A percentile compares a stretch with the other conserved stretches of the same genome.
These are phyloP conservation scores for Penaeus monodon DNA, from an alignment of 2,888 invertebrate genomes.

Conservation along the genomic window DNA sequence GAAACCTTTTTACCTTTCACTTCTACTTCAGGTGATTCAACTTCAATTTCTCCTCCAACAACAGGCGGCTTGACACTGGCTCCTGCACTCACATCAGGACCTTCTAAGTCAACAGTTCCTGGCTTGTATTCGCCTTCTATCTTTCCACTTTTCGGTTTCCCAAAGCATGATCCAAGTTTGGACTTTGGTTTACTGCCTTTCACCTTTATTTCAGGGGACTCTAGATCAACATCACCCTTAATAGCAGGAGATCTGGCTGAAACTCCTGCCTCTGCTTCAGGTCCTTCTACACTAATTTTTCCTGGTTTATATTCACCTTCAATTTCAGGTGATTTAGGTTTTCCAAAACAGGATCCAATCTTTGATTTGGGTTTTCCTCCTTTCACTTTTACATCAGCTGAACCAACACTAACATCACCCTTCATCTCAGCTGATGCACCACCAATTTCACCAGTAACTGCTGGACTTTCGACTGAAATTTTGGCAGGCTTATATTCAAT, in stretches of 20 bases:
- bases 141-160: conserved; percentile 30
- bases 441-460: not conserved
- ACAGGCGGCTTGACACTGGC: not conserved
- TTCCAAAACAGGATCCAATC: conserved; percentile 48
- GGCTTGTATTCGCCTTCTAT: conserved; percentile 30
- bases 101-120: conserved; percentile 9
- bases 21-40: too few species aligned
- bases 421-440: not conserved
- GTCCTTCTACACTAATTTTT: too few species aligned
- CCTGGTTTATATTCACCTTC: conserved; percentile 9
- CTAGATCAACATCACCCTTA: conserved; percentile 2
- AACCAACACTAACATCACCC: conserved; percentile 10
- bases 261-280: too few species aligned
- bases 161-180: conserved; percentile 41
- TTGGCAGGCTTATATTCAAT: not conserved
- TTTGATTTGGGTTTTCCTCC: conserved; percentile 31
- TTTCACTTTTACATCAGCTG: conserved; percentile 40
- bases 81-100: not conserved
- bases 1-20: too few species aligned
- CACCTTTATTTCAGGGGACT: conserved; percentile 37
- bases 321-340: conserved; percentile 27
- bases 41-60: too few species aligned
- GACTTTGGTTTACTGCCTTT: conserved; percentile 36
- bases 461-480: not conserved
- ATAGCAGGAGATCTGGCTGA: too few species aligned